Evolutionary conservation across 2,113 vertebrate genomes (phyloP), one percentile per base, ranked within the genome.

Genomic region (Mesocricetus auratus): DNA sequence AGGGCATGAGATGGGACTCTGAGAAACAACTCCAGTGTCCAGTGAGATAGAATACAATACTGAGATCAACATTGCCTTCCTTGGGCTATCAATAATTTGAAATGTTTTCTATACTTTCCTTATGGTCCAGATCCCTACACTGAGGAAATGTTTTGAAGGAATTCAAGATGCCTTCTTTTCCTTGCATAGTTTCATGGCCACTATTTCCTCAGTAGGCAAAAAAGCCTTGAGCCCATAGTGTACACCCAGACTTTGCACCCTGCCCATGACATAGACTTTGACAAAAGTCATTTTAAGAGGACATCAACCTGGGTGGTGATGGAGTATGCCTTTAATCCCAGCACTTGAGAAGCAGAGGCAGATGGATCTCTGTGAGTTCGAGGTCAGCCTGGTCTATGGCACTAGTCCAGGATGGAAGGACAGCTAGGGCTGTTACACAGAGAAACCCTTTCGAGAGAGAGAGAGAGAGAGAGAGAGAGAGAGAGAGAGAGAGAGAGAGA

Each of bases 231-330:
- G 19, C 50, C 50, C 56, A 22, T 19, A 53, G 29, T 10, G 6
- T 64, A 24, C 86, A 86, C 53, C 24, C 60, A 45, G 33, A 77
- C 83, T 83, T 39, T 1, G 5, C 5, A 79, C 3, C 15, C 79
- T 60, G 42, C 24, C 1, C 16, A 26, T n/a, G 9, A 75, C 42
- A 24, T 8, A 53, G 13, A 50, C 12, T 33, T 36, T 50, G 26
- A 42, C 13, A 91, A 64, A 89, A 93, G 24, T 26, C 15, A 36
- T 86, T 92, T 94, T 58, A 31, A 92, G 91, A 88, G 17, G 66
- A 75, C 26, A 89, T 7, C 56, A 64, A 45, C 12, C 53, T 60
- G 58, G 17, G 58, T 60, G 53, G 53, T 56, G 53, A 13, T 13
- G 53, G 53, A 56, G 10, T 13, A 56, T 13, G 12, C 53, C 11